Conservation (phyloP, 2,797 vertebrate species). For the Poeciliopsis infans region DNA sequence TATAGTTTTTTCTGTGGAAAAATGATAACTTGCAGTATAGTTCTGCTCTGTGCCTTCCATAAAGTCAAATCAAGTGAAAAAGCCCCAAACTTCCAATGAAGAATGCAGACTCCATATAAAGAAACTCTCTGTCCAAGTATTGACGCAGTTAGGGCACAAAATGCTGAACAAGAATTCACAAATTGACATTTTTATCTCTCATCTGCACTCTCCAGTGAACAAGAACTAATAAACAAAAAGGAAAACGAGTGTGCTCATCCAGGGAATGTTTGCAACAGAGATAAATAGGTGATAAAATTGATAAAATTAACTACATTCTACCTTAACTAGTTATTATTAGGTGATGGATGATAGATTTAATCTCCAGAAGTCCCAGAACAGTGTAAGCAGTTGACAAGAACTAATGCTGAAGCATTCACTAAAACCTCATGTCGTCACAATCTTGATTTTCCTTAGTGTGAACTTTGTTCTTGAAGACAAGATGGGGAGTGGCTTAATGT, state of each 20-base stretch:
- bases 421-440: slow-evolving; percentile 43
- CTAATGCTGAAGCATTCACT: neutral
- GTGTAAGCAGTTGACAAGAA: neutral
- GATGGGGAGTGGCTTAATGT: slow-evolving; percentile 71
- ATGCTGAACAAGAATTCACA: neutral
- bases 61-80: neutral
- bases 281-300: neutral
- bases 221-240: neutral
- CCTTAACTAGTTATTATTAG: neutral
- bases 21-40: neutral
- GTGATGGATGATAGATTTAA: neutral
- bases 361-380: slow-evolving; percentile 9
- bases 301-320: neutral
- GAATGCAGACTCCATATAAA: neutral
- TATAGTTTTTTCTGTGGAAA: neutral
- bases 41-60: neutral
- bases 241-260: neutral
- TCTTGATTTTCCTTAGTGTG: slow-evolving; percentile 50
- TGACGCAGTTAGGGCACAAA: slow-evolving; percentile 1
- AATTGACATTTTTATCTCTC: neutral
- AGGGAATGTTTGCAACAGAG: neutral
- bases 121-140: neutral
- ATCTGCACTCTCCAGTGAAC: neutral
- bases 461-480: slow-evolving; percentile 64
- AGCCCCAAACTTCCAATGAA: neutral